Conservation (phyloP, 1,140 invertebrate species). For the Calliphora vicina region DNA sequence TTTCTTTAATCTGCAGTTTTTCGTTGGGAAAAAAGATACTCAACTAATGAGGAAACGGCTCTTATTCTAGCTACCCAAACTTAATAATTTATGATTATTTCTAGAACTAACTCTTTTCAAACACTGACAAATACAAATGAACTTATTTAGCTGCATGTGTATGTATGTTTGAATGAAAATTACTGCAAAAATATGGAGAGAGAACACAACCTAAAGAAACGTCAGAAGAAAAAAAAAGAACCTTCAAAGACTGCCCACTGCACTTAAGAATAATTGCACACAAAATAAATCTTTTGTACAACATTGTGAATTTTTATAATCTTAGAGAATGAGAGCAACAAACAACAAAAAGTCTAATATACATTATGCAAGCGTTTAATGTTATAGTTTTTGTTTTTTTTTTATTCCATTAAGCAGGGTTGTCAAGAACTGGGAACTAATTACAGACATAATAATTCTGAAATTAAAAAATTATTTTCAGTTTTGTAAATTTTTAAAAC, state of each 20-base stretch:
- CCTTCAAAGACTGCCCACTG: slow-evolving; percentile 23
- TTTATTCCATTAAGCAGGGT: background rate
- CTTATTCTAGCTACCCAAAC: too few species aligned
- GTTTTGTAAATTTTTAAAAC: too few species aligned
- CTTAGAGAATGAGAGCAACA: background rate
- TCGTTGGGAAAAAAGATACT: too few species aligned
- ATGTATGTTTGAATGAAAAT: too few species aligned
- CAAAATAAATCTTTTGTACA: slow-evolving; percentile 7
- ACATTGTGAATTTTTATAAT: slow-evolving; percentile 9
- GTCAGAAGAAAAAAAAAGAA: background rate
- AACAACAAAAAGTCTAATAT: background rate
- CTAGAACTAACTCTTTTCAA: too few species aligned
- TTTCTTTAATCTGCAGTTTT: too few species aligned
- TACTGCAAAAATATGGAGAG: background rate
- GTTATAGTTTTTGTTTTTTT: background rate
- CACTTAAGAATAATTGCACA: slow-evolving; percentile 32
- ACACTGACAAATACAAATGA: too few species aligned
- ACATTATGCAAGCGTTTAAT: background rate
- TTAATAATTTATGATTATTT: too few species aligned
- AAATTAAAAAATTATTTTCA: too few species aligned
- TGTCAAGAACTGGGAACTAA: background rate
- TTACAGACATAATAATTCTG: too few species aligned
- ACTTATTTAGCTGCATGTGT: too few species aligned
- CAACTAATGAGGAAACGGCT: too few species aligned
- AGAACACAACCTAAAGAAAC: background rate